These are phyloP conservation scores for Hydrochoerus hydrochaeris DNA, from an alignment of 2,113 vertebrate species.

Conservation along the genomic window DNA sequence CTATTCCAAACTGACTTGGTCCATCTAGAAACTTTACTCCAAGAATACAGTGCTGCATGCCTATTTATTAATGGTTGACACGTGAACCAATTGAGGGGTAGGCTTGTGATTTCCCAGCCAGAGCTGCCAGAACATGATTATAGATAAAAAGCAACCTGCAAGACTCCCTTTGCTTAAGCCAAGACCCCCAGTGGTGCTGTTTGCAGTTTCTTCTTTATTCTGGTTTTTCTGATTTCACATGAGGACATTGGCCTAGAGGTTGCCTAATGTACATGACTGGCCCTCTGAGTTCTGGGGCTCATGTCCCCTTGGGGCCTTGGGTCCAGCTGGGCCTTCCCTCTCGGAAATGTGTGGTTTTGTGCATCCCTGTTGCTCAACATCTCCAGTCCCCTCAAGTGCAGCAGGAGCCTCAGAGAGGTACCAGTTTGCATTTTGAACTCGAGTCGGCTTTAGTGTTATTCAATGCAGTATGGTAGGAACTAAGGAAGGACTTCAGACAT, in stretches of 20 bases:
- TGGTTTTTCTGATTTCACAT: constrained; percentile 48
- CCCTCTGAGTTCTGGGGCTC: neutral
- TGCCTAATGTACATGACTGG: neutral
- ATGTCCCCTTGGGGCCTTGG: neutral
- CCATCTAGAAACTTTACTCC: neutral
- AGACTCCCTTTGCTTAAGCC: neutral
- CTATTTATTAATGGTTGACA: neutral
- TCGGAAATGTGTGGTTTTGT: neutral
- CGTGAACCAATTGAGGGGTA: neutral
- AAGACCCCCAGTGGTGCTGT: neutral
- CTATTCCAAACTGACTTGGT: neutral
- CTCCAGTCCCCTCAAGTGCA: neutral
- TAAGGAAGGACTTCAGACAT: neutral
- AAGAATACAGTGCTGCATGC: neutral
- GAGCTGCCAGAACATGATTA: neutral
- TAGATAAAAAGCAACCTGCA: neutral
- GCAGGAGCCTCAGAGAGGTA: neutral
- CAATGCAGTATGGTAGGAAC: neutral
- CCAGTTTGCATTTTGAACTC: neutral
- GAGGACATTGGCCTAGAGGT: neutral
- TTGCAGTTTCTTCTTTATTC: neutral
- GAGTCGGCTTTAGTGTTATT: neutral
- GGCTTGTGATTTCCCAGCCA: neutral
- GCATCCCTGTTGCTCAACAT: neutral
- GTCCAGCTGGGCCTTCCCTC: constrained; percentile 1